phyloP scores from a whole-genome alignment of 92 coral and sea anemone genomes.

The Micromussa lordhowensis region DNA sequence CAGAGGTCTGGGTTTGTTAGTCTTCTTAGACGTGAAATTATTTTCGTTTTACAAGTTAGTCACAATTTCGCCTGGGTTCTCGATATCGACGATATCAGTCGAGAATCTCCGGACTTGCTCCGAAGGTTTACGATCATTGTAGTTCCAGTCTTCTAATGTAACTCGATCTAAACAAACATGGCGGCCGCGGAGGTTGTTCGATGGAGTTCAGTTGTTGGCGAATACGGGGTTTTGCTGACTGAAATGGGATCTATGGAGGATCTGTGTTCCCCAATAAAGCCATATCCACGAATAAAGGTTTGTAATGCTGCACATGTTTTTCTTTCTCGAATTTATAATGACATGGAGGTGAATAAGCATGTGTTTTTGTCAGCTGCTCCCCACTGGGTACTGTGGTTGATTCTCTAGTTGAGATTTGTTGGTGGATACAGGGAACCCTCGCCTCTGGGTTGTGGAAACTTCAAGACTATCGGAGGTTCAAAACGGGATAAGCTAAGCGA shows the following conservation, averaged over 20 bases:
- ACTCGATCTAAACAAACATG: constrained; percentile 69
- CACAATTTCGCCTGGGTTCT: background rate
- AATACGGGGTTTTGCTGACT: constrained; percentile 72
- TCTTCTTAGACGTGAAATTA: background rate
- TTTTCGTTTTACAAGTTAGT: background rate
- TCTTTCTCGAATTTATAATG: background rate
- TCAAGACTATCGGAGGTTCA: too few relatives aligned
- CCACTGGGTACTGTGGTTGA: too few relatives aligned
- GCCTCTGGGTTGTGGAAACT: too few relatives aligned
- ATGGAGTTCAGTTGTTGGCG: constrained; percentile 60
- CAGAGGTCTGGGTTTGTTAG: background rate
- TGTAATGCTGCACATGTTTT: background rate
- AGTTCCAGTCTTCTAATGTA: constrained; percentile 30
- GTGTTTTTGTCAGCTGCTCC: too few relatives aligned
- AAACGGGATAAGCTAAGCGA: too few relatives aligned
- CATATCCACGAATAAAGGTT: constrained; percentile 75
- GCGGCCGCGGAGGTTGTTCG: constrained; percentile 59
- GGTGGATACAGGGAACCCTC: too few relatives aligned
- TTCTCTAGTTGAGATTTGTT: too few relatives aligned
- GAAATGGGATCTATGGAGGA: constrained; percentile 76
- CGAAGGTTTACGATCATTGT: background rate
- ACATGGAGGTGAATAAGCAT: background rate
- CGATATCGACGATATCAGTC: background rate
- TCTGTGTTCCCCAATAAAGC: constrained; percentile 37
- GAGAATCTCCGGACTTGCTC: background rate